Evolutionary conservation across 2,113 vertebrate species (phyloP).

Genomic region (Eptesicus fuscus): DNA sequence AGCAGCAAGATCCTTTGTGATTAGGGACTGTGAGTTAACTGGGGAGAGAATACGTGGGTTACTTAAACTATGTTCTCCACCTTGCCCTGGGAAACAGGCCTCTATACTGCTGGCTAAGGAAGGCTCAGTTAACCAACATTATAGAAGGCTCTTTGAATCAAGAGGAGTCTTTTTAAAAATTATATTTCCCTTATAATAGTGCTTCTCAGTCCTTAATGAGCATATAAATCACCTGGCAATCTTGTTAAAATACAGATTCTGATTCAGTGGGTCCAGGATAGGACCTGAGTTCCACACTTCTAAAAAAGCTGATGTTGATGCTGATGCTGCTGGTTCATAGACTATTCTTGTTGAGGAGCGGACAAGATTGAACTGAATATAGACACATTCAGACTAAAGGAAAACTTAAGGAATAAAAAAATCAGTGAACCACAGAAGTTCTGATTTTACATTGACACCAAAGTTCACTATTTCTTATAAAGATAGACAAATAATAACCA

Average conservation of each 20-base stretch:
- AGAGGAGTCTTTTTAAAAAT: neutral
- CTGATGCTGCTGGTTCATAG: neutral
- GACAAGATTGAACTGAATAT: neutral
- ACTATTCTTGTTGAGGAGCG: neutral
- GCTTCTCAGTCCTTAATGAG: neutral
- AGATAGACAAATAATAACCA: slow-evolving; percentile 8
- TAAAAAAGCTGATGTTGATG: neutral
- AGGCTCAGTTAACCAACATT: neutral
- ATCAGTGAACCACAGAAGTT: neutral
- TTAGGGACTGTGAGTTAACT: neutral
- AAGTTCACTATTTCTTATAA: neutral
- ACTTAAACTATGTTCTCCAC: neutral
- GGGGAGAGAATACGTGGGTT: neutral
- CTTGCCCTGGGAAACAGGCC: neutral
- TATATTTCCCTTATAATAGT: neutral
- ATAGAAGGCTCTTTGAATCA: neutral
- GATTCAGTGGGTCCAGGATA: neutral
- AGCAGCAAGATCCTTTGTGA: neutral
- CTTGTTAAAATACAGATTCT: neutral
- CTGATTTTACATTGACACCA: neutral
- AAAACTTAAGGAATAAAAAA: slow-evolving; percentile 33
- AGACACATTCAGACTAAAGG: slow-evolving; percentile 10
- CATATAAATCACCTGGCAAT: neutral
- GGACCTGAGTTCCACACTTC: neutral
- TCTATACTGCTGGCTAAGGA: neutral